These are phyloP conservation scores for Amitus sp. DNA, from an alignment of 2,888 invertebrate species.

Conservation along the genomic window DNA sequence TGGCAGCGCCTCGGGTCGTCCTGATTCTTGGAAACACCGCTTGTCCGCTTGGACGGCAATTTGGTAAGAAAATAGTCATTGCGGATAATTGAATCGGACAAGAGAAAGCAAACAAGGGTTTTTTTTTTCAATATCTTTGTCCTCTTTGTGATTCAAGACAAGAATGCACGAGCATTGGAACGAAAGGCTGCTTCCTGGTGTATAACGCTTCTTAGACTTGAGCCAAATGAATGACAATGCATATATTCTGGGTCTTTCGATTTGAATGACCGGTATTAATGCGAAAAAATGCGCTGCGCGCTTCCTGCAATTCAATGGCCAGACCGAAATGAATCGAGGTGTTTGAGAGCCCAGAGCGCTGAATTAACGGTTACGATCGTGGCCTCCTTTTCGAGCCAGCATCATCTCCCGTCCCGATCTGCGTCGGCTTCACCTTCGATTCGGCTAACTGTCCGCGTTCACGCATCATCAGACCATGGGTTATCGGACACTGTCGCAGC, in stretches of 20 bases:
- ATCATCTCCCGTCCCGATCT: conserved; percentile 37
- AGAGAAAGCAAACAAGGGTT: background rate
- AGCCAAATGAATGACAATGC: background rate
- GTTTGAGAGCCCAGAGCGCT: conserved; percentile 55
- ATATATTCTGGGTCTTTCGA: conserved; percentile 9
- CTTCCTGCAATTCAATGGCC: conserved; percentile 19
- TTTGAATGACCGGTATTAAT: background rate
- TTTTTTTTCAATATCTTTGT: background rate
- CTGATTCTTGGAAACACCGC: background rate
- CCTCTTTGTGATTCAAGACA: background rate
- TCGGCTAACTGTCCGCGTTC: conserved; percentile 43
- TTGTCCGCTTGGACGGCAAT: background rate
- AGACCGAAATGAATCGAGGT: conserved; percentile 26
- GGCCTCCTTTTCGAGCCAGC: conserved; percentile 56
- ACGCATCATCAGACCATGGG: conserved; percentile 27
- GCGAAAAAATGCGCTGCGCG: background rate
- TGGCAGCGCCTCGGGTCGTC: background rate
- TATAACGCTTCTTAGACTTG: too few relatives aligned
- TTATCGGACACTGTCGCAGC: conserved; percentile 25
- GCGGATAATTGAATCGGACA: background rate
- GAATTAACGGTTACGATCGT: conserved; percentile 62
- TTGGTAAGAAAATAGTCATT: background rate
- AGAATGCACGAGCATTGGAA: background rate
- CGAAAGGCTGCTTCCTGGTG: background rate
- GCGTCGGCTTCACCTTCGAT: conserved; percentile 30